Conservation (phyloP, 2,888 invertebrate species). For the Drosophila flavopinicola region DNA sequence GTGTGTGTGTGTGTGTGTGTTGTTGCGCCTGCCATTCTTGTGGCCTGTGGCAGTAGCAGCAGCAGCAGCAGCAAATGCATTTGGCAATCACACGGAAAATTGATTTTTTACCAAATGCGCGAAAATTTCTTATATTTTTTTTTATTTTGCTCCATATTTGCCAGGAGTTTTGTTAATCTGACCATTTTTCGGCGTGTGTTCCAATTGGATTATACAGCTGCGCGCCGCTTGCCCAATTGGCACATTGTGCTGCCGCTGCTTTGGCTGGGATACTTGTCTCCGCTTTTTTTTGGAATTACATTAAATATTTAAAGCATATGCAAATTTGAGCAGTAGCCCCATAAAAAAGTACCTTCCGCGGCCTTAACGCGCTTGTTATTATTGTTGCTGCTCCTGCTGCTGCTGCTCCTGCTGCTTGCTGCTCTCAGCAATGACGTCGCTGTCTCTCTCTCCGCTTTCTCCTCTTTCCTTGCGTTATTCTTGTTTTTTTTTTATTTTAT, state of each 20-base stretch:
- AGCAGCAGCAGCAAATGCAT: conserved; percentile 62
- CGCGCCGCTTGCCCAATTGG: conserved; percentile 61
- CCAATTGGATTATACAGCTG: conserved; percentile 58
- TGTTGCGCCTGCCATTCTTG: conserved; percentile 48
- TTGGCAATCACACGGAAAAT: conserved; percentile 71
- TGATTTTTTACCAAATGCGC: conserved; percentile 77
- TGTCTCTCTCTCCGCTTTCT: conserved; percentile 19
- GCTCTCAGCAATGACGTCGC: conserved; percentile 54
- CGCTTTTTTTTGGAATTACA: conserved; percentile 76
- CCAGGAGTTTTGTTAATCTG: conserved; percentile 15
- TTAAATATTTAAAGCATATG: conserved; percentile 80
- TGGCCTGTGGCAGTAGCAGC: conserved; percentile 30
- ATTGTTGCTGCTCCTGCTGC: conserved; percentile 43
- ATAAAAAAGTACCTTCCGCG: conserved; percentile 64
- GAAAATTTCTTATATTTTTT: conserved; percentile 49
- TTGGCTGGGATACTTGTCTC: conserved; percentile 50
- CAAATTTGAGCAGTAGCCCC: conserved; percentile 76
- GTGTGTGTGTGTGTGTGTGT: conserved; percentile 32
- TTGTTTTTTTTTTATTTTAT: conserved; percentile 14
- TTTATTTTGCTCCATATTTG: conserved; percentile 17
- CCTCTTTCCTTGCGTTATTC: conserved; percentile 8
- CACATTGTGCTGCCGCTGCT: conserved; percentile 41
- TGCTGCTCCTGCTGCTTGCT: conserved; percentile 24
- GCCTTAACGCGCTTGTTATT: conserved; percentile 59
- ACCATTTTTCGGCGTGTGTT: conserved; percentile 43